Base-by-base conservation (phyloP, 2,113 vertebrate species). In the Chrysochloris asiatica region DNA sequence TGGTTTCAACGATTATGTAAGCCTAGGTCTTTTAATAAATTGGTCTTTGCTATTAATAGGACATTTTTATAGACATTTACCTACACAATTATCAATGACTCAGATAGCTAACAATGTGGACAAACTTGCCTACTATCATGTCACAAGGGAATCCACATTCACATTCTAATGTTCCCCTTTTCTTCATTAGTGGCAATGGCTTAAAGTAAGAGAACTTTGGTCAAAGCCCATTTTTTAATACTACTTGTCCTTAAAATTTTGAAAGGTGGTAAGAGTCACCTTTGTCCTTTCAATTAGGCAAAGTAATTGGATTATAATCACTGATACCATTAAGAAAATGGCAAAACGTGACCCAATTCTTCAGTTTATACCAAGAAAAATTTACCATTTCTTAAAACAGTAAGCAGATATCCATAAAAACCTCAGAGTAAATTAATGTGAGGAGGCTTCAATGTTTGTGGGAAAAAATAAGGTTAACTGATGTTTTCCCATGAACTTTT, bases 141-240 rank as follows among this genome's bases (percentile, higher is more conserved):
- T 2, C 54, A 16, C 54, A 56, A 56, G 24, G 54, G 12, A 88
- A 88, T 92, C 52, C 88, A 36, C 77, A 92, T 77, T 67, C 63
- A 91, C 28, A n/a, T 0, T 78, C 4, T 82, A 71, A 38, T 78
- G 87, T n/a, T n/a, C n/a, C n/a, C n/a, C 89, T n/a, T 45, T 67
- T 69, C 48, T 50, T 89, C 69, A 90, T 72, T 92, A 92, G 84
- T 90, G 86, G 73, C 69, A 90, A 65, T 81, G 88, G 86, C 72
- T 94, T 85, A 94, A 96, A 96, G 93, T 17, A 91, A 91, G 52
- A 94, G 26, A 91, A 92, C 82, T 93, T 93, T 88, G 92, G 85
- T 93, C 36, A 95, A 94, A 92, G 78, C 41, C 88, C 94, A 96
- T 91, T 88, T 54, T 90, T 80, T 45, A 56, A 56, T 67, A 52